Conservation (phyloP, 2,113 vertebrate species). For the Tyrannus savana region DNA sequence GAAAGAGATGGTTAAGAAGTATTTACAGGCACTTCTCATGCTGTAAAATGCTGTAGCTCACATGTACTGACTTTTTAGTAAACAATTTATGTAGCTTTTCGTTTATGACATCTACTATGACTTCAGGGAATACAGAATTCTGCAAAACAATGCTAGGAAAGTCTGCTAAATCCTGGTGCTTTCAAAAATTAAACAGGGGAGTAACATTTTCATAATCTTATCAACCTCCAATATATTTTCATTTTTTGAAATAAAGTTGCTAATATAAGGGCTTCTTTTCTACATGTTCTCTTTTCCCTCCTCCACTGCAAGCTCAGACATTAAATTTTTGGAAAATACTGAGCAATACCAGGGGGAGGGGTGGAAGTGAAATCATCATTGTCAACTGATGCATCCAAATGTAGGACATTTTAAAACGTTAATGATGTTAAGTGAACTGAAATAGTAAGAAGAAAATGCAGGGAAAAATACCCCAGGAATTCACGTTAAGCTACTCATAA, state of each 20-base stretch:
- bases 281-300: not conserved
- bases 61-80: not conserved
- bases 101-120: not conserved
- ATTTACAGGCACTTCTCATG: not conserved
- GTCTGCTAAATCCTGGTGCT: not conserved
- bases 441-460: not conserved
- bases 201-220: not conserved
- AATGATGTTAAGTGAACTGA: not conserved
- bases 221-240: not conserved
- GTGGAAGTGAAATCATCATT: not conserved
- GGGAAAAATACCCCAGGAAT: fast-evolving
- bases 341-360: not conserved
- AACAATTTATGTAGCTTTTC: not conserved
- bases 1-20: not conserved
- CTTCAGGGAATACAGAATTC: not conserved
- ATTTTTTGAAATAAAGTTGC: not conserved
- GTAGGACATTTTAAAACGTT: not conserved
- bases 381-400: not conserved
- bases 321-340: not conserved
- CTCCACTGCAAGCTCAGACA: not conserved
- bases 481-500: not conserved
- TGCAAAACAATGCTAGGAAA: not conserved
- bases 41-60: not conserved
- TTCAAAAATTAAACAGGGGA: not conserved
- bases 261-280: not conserved